These are phyloP conservation scores for Aplysia californica DNA, from an alignment of 1,140 invertebrate genomes.

Conservation along the genomic window DNA sequence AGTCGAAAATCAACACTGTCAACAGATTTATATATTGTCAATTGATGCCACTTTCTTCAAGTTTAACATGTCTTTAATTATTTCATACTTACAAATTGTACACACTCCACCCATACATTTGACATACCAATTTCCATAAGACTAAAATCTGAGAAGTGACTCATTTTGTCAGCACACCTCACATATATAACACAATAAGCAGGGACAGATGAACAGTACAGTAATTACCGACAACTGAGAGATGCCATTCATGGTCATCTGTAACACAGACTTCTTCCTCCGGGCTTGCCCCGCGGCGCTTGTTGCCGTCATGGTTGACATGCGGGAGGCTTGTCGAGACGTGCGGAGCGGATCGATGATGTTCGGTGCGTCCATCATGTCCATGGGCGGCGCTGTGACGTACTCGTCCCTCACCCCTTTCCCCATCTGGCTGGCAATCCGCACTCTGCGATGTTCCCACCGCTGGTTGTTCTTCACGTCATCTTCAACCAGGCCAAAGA, in stretches of 20 bases:
- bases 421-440: conserved; percentile 46
- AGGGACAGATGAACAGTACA: background rate
- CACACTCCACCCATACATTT: background rate
- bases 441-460: conserved; percentile 56
- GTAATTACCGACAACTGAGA: conserved; percentile 61
- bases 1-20: no score
- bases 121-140: background rate
- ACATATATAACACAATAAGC: background rate
- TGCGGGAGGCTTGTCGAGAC: conserved; percentile 46
- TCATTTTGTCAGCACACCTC: no score
- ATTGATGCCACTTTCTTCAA: no score
- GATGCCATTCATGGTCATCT: conserved; percentile 67
- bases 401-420: conserved; percentile 46
- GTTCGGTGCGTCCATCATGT: conserved; percentile 37
- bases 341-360: conserved; percentile 48
- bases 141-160: no score
- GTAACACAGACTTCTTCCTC: conserved; percentile 67
- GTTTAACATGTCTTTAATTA: background rate
- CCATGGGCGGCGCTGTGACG: conserved; percentile 27
- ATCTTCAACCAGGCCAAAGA: conserved; percentile 57
- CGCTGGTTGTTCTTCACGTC: conserved; percentile 36
- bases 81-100: background rate
- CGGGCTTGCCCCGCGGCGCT: conserved; percentile 24
- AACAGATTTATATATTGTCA: no score
- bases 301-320: conserved; percentile 53